Percentiles rank a stretch among this genome's conserved stretches.
Conservation (phyloP, 2,888 invertebrate genomes). For the Stomorhina lunata region DNA sequence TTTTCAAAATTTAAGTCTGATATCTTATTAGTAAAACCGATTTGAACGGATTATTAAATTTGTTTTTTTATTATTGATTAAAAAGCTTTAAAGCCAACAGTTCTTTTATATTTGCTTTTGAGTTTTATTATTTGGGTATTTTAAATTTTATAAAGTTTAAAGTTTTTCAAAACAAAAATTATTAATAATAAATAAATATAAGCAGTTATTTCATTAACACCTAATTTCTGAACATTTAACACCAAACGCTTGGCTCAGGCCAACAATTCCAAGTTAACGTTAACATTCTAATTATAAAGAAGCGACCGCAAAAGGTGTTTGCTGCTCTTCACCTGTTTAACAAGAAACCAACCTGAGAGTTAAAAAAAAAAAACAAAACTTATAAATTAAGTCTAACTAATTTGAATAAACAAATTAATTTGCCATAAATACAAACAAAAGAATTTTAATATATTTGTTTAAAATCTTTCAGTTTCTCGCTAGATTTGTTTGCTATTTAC, state of each 20-base stretch:
- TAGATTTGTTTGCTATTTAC: neutral
- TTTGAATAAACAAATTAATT: conserved; percentile 61
- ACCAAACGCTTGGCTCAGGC: conserved; percentile 5
- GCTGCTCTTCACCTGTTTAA: neutral
- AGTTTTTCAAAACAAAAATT: conserved; percentile 18
- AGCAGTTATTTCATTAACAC: conserved; percentile 65
- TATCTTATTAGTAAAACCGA: neutral
- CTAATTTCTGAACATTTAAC: conserved; percentile 58
- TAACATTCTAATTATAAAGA: conserved; percentile 33
- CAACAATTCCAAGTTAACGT: neutral
- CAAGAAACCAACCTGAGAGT: neutral
- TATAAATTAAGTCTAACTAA: conserved; percentile 45
- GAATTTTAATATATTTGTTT: conserved; percentile 12
- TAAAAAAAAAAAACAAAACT: conserved; percentile 18
- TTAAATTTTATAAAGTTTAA: conserved; percentile 29
- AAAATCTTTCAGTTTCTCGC: neutral
- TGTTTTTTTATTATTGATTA: conserved; percentile 4
- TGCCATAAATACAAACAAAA: conserved; percentile 55
- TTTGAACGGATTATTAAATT: neutral
- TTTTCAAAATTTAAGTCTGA: neutral
- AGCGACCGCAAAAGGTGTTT: conserved; percentile 1
- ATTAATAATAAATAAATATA: conserved; percentile 31
- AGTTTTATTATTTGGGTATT: neutral
- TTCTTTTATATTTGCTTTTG: conserved; percentile 7
- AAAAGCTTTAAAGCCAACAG: conserved; percentile 25